Evolutionary conservation across 1,140 invertebrate species (phyloP), one percentile per base, ranked within the genome.

Genomic region (Drosophila nebulosa): DNA sequence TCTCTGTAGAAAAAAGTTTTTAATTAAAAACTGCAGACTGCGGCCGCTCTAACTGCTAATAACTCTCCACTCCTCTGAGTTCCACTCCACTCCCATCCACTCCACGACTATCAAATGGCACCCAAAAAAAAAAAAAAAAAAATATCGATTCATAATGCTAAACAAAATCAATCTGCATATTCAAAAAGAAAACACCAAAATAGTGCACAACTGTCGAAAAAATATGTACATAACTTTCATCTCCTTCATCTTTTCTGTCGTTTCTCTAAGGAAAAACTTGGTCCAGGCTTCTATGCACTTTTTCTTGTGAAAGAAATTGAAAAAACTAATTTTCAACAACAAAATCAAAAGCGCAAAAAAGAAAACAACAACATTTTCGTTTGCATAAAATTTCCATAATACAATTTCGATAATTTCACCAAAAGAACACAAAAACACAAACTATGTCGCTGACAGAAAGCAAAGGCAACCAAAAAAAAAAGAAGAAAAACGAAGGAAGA

Each of bases 351-450:
- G 55, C 62, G 58, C 39, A 16, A 64, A 55, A 30, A 69, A 73
- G 51, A 73, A 57, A 30, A 53, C 22, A 30, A 30, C 39, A 46
- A 46, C 16, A 46, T 46, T 32, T 55, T 55, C 64, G 46, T 64
- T 72, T 75, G 73, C 64, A 75, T 75, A 51, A 75, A 72, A 75
- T 75, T 75, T 72, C 73, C 73, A 75, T 75, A 75, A 75, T 68
- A 68, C 55, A 75, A 75, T 72, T 75, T 72, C 69, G 73, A 75
- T 75, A 72, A 75, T 72, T 75, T 75, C 27, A 30, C 9, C 12
- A 16, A 53, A 32, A 32, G 32, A 55, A 26, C n/a, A 50, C 21
- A 21, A 50, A 24, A 51, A 51, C 22, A 22, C 5, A 39, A 39
- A 50, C 51, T n/a, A 27, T 53, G 51, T 53, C 51, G 24, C 22